Evolutionary conservation across 2,888 invertebrate species (phyloP), one percentile per base, ranked within the genome.

Genomic region (Cyclophora punctaria): DNA sequence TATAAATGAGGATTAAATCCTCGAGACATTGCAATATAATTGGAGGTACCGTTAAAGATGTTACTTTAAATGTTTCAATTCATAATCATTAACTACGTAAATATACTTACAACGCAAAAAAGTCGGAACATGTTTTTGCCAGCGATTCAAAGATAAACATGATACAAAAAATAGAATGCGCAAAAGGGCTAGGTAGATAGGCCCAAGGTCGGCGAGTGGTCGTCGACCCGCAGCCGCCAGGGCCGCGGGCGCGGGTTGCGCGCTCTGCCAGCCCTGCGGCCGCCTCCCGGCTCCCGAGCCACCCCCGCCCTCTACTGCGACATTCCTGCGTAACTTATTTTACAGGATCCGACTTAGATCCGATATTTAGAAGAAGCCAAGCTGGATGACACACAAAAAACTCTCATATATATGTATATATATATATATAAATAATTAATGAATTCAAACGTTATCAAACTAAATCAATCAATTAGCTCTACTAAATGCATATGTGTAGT

Each of bases 141-240:
- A n/a, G 7, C 33, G 33, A 7, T 50, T 3, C 35, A 47, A 5
- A 47, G 41, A 20, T 57, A 50, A 57, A 58, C 51, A 53, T 55
- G 49, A 49, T 20, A 20, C 20, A 20, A 20, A 20, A 20, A 20
- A 20, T 20, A 20, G 20, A 61, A 57, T 56, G 60, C 62, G 60
- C 53, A 60, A 69, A 70, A 70, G 71, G 69, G 69, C 68, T 65
- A 56, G 55, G 60, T 61, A 53, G 56, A 55, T 62, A 59, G 20
- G 20, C 20, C 59, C 77, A 79, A 78, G 77, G 76, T 71, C 72
- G 69, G 52, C 50, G 53, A 55, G 59, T 71, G 80, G 76, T 75
- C 78, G 63, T 64, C 67, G 76, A 83, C 80, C 82, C 78, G 78
- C 74, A 80, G 79, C 63, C 68, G 62, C 59, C 55, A 49, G 20